Conservation (phyloP, 2,888 invertebrate genomes). For the Argyra leucocephala region DNA sequence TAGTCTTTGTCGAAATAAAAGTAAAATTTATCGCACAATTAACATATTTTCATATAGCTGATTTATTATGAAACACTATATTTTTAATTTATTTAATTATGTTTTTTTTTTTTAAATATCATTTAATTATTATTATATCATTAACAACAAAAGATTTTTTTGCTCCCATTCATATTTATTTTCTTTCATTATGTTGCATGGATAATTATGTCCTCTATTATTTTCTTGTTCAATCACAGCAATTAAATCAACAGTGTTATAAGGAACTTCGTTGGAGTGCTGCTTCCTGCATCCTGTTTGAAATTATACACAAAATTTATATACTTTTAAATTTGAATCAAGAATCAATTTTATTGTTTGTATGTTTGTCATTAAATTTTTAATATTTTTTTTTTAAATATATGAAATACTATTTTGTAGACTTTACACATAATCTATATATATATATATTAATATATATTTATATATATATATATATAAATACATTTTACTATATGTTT, state of each 20-base stretch:
- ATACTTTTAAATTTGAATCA: slow-evolving; percentile 1
- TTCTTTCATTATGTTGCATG: background rate
- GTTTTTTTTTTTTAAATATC: background rate
- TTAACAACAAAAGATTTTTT: background rate
- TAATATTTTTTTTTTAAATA: background rate
- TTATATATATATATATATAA: background rate
- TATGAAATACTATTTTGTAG: background rate
- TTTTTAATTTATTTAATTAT: background rate
- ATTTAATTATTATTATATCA: background rate
- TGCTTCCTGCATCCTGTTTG: slow-evolving; percentile 28
- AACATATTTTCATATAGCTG: background rate
- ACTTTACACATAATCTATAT: background rate
- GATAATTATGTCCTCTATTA: slow-evolving; percentile 11
- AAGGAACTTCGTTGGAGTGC: slow-evolving; percentile 35
- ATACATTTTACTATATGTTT: background rate
- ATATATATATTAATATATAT: background rate
- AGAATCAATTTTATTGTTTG: slow-evolving; percentile 6
- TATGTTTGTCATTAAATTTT: background rate
- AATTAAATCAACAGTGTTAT: slow-evolving; percentile 33
- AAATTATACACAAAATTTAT: slow-evolving; percentile 4
- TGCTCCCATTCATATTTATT: background rate
- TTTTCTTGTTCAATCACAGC: slow-evolving; percentile 36
- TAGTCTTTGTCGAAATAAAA: background rate
- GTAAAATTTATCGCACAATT: background rate
- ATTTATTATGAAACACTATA: background rate